phyloP scores from a whole-genome alignment of 2,113 vertebrate species.

The Micronycteris hirsuta region DNA sequence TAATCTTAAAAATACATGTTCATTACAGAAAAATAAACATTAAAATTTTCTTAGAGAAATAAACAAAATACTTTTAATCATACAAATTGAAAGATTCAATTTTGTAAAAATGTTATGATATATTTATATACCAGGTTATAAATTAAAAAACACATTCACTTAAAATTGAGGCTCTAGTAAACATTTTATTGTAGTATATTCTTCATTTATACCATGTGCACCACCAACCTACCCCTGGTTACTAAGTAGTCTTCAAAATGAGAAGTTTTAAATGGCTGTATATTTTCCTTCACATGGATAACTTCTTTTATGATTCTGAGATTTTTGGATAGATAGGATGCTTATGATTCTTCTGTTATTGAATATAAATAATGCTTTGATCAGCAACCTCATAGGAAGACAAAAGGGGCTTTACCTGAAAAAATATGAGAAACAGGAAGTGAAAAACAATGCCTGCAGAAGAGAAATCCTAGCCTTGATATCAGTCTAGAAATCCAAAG shows the following conservation, averaged over 20 bases:
- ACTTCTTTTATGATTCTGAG: slow-evolving; percentile 17
- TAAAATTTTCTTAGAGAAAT: not conserved
- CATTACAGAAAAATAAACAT: not conserved
- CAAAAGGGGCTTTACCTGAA: not conserved
- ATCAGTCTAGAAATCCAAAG: not conserved
- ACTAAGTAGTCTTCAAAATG: not conserved
- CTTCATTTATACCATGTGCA: not conserved
- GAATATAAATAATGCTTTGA: not conserved
- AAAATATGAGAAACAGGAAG: slow-evolving; percentile 22
- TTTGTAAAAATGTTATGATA: not conserved
- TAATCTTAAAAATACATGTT: slow-evolving; percentile 31
- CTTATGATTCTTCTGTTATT: not conserved
- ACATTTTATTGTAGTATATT: not conserved
- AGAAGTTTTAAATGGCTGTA: not conserved
- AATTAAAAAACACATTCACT: slow-evolving; percentile 1
- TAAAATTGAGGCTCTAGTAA: not conserved
- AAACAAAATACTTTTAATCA: not conserved
- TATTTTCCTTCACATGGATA: not conserved
- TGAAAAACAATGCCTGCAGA: not conserved
- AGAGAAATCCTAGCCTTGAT: not conserved
- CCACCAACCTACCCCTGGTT: not conserved
- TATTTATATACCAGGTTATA: not conserved
- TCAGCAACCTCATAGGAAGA: not conserved
- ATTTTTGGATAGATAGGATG: not conserved
- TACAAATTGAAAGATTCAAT: not conserved